Evolutionary conservation across 2,888 invertebrate species (phyloP).

Genomic region (Drosophila sordidapex): DNA sequence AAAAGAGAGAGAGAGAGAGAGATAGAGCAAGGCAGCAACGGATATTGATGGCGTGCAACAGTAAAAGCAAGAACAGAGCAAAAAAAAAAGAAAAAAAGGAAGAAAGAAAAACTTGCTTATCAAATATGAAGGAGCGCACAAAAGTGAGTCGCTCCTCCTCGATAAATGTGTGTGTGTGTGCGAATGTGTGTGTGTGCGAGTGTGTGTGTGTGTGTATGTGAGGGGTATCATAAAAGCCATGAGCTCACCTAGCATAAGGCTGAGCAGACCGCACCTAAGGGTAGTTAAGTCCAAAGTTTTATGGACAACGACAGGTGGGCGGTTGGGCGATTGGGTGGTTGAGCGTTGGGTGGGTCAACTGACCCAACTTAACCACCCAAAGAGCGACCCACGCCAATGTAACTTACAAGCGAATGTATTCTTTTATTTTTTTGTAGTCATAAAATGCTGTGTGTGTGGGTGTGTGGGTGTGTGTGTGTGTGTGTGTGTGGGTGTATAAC

Average conservation of each 20-base stretch:
- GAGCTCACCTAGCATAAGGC: constrained; percentile 69
- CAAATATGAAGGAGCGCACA: constrained; percentile 79
- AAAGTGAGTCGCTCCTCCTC: constrained; percentile 58
- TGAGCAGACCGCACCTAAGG: constrained; percentile 63
- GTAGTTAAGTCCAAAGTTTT: constrained; percentile 77
- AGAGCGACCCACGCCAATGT: constrained; percentile 8
- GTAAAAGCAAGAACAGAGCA: constrained; percentile 42
- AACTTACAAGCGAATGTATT: constrained; percentile 30
- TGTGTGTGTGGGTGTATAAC: background rate
- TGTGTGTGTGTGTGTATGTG: constrained; percentile 1
- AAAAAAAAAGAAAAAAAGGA: constrained; percentile 23
- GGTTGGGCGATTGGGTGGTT: constrained; percentile 13
- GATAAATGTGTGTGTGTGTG: constrained; percentile 1
- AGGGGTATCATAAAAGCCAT: constrained; percentile 75
- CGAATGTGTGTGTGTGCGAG: background rate
- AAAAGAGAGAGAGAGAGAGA: background rate
- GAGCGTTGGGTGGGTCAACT: constrained; percentile 34
- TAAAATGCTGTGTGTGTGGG: constrained; percentile 52
- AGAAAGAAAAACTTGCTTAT: constrained; percentile 69
- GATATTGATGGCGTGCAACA: constrained; percentile 73
- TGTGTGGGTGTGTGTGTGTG: background rate
- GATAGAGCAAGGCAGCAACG: constrained; percentile 32
- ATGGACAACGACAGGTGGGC: constrained; percentile 72
- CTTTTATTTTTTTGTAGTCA: constrained; percentile 51
- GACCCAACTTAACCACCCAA: constrained; percentile 42